Evolutionary conservation across 2,113 vertebrate species (phyloP), one percentile per base, ranked within the genome.

Genomic region (Haemorhous mexicanus): DNA sequence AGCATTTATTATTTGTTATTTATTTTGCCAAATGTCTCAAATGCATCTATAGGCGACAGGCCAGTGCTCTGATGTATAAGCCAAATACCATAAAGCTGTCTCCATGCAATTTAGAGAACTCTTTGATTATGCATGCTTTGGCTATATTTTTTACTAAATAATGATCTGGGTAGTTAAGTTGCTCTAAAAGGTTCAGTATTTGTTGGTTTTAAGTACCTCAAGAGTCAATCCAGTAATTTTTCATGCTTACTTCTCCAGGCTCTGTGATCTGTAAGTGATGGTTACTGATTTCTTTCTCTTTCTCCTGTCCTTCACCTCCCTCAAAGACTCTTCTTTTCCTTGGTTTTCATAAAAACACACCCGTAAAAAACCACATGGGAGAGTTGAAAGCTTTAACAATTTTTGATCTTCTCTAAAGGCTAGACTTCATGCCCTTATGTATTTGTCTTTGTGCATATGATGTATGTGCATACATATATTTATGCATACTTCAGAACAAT

Each of bases 21-120:
- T 96, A 96, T 96, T 97, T 97, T 96, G 95, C 96, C 93, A 97
- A 96, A 95, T 97, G 95, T 90, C 95, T 95, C 87, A 96, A 96
- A 97, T 95, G 96, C 91, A 97, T 97, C 95, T 94, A 95, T 74
- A 96, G 95, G 96, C 94, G 70, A 95, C 87, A 94, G 95, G 93
- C 96, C 96, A 97, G 94, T 53, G 49, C 95, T 97, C 93, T 96
- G 96, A 96, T 96, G 90, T 96, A 90, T 90, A 96, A 95, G 95
- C 96, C 96, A 96, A 97, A 95, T 67, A 90, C 94, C 90, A 96
- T 97, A 97, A 97, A 97, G 95, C 96, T 97, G 96, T 96, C 97
- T 96, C 95, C 95, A 95, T 94, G 89, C 95, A 96, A 96, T 96
- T 96, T 97, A 95, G 83, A 87, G 85, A 89, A 95, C 82, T 89